Percentiles rank a stretch among this genome's conserved stretches.
Conservation (phyloP, 2,113 vertebrate genomes). For the Aepyceros melampus region DNA sequence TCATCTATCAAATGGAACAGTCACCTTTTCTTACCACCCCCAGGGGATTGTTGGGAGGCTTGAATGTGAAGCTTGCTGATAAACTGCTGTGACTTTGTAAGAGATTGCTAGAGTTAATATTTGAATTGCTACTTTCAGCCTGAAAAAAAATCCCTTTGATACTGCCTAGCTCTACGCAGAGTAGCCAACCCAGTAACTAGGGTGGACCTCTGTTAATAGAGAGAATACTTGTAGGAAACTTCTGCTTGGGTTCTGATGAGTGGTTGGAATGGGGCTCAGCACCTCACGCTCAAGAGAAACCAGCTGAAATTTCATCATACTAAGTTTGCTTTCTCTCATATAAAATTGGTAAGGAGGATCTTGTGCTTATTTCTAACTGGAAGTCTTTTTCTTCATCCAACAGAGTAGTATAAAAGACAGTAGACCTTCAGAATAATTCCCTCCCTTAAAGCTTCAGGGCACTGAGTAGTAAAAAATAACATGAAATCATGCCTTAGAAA, state of each 20-base stretch:
- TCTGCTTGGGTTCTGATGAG: neutral
- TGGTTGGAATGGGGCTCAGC: neutral
- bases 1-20: neutral
- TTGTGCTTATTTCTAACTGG: slow-evolving; percentile 25
- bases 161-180: neutral
- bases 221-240: neutral
- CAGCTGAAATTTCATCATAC: neutral
- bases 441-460: neutral
- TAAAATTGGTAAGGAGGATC: neutral
- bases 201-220: neutral
- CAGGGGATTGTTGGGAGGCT: neutral
- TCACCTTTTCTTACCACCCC: neutral
- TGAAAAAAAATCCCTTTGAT: neutral
- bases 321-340: neutral
- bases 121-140: neutral
- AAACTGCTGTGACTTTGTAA: neutral
- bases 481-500: neutral
- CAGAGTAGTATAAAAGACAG: neutral
- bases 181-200: neutral
- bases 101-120: neutral
- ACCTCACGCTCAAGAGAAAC: neutral
- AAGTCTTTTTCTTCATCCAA: neutral
- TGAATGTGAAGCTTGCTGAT: neutral
- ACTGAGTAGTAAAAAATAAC: slow-evolving; percentile 10
- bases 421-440: neutral